These are phyloP conservation scores for Brachionichthys hirsutus DNA, from an alignment of 2,113 vertebrate genomes.

Conservation along the genomic window DNA sequence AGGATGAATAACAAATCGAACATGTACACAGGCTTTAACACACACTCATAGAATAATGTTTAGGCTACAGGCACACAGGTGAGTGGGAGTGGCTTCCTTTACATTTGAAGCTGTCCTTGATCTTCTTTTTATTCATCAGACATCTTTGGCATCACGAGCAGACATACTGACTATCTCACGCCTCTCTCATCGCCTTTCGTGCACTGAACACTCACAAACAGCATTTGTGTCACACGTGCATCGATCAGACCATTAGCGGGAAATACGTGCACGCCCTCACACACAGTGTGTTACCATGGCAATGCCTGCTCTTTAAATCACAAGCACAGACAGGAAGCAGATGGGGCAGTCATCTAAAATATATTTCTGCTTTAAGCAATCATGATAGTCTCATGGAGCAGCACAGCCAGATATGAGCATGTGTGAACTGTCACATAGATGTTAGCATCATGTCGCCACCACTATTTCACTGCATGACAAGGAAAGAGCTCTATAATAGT, in stretches of 20 bases:
- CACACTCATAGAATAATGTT: slow-evolving; percentile 28
- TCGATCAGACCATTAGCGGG: slow-evolving; percentile 57
- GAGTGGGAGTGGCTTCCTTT: slow-evolving; percentile 21
- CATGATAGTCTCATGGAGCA: slow-evolving; percentile 54
- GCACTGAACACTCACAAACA: slow-evolving; percentile 41
- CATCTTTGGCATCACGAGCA: slow-evolving; percentile 32
- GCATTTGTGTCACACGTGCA: slow-evolving; percentile 45
- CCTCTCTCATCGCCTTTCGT: slow-evolving; percentile 46
- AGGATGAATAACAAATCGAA: slow-evolving; percentile 56
- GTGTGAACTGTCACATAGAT: slow-evolving; percentile 46
- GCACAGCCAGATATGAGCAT: slow-evolving; percentile 34
- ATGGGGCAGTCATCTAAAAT: slow-evolving; percentile 46
- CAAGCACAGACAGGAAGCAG: slow-evolving; percentile 13
- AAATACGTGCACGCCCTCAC: slow-evolving; percentile 2
- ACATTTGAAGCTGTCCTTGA: slow-evolving; percentile 30
- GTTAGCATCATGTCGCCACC: slow-evolving; percentile 19
- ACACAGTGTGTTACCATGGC: slow-evolving; percentile 55
- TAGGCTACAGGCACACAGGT: slow-evolving; percentile 14
- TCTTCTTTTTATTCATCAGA: slow-evolving; percentile 3
- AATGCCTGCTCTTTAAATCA: slow-evolving; percentile 41
- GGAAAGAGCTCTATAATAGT: neutral
- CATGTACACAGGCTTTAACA: slow-evolving; percentile 8
- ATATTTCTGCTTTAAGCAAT: slow-evolving; percentile 47
- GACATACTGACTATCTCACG: slow-evolving; percentile 10
- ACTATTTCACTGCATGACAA: slow-evolving; percentile 7